Conservation (phyloP, 2,888 invertebrate species). For the Syritta pipiens region DNA sequence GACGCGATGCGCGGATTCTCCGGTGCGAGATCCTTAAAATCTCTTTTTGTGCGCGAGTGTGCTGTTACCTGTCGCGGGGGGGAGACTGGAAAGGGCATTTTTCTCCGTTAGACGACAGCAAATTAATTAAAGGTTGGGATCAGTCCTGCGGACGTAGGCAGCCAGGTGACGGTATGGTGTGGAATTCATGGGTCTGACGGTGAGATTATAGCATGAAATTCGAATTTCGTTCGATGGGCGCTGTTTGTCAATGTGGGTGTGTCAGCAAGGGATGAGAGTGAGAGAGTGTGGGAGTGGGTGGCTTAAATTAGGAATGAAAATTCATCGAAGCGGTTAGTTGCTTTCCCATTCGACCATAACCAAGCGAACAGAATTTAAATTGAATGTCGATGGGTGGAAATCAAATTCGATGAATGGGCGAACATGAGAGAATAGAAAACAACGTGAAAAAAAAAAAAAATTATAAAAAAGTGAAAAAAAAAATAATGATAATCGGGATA, state of each 20-base stretch:
- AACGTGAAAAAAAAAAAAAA: constrained; percentile 1
- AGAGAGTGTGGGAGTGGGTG: constrained; percentile 17
- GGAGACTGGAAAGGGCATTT: constrained; percentile 12
- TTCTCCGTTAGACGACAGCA: constrained; percentile 42
- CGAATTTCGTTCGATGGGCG: constrained; percentile 23
- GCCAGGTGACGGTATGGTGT: background rate
- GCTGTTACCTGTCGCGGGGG: background rate
- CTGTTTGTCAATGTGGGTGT: background rate
- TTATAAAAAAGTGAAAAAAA: background rate
- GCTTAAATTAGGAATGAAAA: constrained; percentile 53
- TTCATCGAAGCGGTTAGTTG: constrained; percentile 65
- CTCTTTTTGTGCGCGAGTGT: background rate
- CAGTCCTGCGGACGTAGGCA: constrained; percentile 24
- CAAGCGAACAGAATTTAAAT: constrained; percentile 64
- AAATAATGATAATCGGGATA: constrained; percentile 34
- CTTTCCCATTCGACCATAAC: constrained; percentile 66
- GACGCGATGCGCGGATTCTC: constrained; percentile 2
- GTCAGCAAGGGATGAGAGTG: background rate
- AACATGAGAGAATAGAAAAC: background rate
- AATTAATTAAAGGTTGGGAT: constrained; percentile 62
- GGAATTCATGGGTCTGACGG: constrained; percentile 22
- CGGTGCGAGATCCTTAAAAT: constrained; percentile 3
- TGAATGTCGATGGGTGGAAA: constrained; percentile 54
- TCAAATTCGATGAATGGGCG: constrained; percentile 39
- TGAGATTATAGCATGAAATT: constrained; percentile 47